Conservation (phyloP, 92 coral and sea anemone genomes). For the Parazoanthus darwini region DNA sequence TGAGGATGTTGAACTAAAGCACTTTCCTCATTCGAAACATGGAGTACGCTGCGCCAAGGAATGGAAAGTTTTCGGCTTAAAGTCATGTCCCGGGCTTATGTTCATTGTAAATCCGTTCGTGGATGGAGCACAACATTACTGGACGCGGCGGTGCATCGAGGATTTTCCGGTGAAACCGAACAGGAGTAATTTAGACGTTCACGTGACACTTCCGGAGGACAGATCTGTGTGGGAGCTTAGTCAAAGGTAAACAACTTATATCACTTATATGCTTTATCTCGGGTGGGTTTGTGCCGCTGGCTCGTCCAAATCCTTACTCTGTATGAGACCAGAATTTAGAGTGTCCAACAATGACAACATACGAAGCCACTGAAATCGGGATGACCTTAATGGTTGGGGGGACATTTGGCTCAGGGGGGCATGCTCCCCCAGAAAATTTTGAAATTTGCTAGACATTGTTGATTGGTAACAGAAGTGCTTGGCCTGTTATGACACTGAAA, state of each 20-base stretch:
- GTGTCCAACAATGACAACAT: too few relatives aligned
- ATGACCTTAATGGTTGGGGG: too few relatives aligned
- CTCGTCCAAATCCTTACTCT: background rate
- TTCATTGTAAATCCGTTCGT: slow-evolving; percentile 90
- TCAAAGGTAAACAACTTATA: slow-evolving; percentile 29
- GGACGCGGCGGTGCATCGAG: slow-evolving; percentile 85
- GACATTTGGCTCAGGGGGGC: too few relatives aligned
- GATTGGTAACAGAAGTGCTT: too few relatives aligned
- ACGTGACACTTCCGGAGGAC: slow-evolving; percentile 62
- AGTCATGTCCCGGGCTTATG: slow-evolving; percentile 81
- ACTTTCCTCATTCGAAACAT: slow-evolving; percentile 55
- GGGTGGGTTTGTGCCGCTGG: too few relatives aligned
- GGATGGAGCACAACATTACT: slow-evolving; percentile 89
- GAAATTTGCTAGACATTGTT: too few relatives aligned
- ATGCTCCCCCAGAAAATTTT: too few relatives aligned
- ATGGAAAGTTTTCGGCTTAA: slow-evolving; percentile 80
- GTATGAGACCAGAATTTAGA: too few relatives aligned
- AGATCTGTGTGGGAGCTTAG: slow-evolving; percentile 84
- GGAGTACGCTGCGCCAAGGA: slow-evolving; percentile 77
- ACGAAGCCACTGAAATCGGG: too few relatives aligned
- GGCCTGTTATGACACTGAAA: too few relatives aligned
- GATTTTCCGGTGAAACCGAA: slow-evolving; percentile 94
- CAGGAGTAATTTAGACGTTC: slow-evolving; percentile 83
- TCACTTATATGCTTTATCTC: background rate
- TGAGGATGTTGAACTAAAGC: slow-evolving; percentile 42